A percentile compares a stretch with the other conserved stretches of the same genome.
Conservation (phyloP, 1,140 invertebrate species). For the Fopius arisanus region DNA sequence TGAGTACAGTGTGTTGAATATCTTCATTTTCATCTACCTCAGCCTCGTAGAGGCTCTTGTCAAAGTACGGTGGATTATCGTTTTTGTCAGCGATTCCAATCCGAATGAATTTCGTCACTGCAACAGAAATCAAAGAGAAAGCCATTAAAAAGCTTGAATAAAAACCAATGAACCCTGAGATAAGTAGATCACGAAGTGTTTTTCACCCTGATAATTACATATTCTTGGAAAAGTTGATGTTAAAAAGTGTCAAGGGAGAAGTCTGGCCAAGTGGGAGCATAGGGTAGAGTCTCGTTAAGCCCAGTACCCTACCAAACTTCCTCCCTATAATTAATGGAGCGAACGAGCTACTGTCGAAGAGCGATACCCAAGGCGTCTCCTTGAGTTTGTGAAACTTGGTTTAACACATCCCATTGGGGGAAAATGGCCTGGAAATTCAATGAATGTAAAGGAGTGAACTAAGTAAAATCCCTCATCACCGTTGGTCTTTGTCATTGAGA, state of each 20-base stretch:
- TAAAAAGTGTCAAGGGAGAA: not conserved
- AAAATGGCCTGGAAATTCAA: conserved; percentile 1
- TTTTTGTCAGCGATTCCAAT: conserved; percentile 95
- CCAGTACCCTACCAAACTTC: conserved; percentile 15
- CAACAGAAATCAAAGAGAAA: conserved; percentile 53
- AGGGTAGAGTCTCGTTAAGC: conserved; percentile 20
- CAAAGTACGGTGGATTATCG: conserved; percentile 97
- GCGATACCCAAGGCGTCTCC: conserved; percentile 2
- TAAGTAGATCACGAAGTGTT: not conserved
- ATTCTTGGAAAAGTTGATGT: not conserved
- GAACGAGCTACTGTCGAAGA: conserved; percentile 18
- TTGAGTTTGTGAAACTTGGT: conserved; percentile 23
- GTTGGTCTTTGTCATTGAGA: not conserved
- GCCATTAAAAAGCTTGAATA: not conserved
- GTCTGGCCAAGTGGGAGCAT: not conserved
- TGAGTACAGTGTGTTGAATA: conserved; percentile 95
- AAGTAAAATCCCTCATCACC: not conserved
- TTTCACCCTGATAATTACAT: not conserved
- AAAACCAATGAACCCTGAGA: not conserved
- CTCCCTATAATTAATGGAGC: conserved; percentile 25
- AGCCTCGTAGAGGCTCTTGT: conserved; percentile 94
- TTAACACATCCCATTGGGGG: not conserved
- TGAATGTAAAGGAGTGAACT: conserved; percentile 2
- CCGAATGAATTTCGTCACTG: conserved; percentile 90
- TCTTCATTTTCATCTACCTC: conserved; percentile 98